Conservation (phyloP, 2,888 invertebrate genomes). For the Strigamia transsilvanica region DNA sequence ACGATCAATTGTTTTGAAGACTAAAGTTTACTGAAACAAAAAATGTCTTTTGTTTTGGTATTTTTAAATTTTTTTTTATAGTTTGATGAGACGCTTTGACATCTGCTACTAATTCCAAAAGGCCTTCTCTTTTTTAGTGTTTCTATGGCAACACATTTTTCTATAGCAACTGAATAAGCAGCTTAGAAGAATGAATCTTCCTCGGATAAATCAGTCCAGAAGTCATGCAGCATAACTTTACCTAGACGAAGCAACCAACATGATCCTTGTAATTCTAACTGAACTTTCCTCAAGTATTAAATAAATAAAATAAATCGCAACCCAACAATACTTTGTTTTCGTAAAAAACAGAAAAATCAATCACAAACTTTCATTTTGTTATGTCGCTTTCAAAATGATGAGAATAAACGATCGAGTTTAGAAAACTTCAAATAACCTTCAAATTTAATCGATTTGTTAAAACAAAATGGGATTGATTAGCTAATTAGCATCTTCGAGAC, state of each 20-base stretch:
- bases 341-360: not conserved
- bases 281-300: not conserved
- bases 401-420: not conserved
- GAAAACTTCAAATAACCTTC: not conserved
- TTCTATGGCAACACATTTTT: not conserved
- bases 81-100: not conserved
- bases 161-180: constrained; percentile 18
- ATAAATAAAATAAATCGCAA: not conserved
- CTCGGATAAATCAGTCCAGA: not conserved
- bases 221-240: constrained; percentile 11
- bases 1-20: no score
- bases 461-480: not conserved
- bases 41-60: no score
- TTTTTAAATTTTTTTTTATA: no score
- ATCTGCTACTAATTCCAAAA: not conserved
- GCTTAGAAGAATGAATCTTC: constrained; percentile 5
- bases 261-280: not conserved
- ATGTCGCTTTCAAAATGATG: no score
- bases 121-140: not conserved
- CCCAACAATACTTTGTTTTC: not conserved
- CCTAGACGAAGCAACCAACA: not conserved
- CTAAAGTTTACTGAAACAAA: no score
- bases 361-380: not conserved
- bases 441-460: not conserved
- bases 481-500: no score